Conservation (phyloP, 64 coral and sea anemone species). For the Pachyseris speciosa region DNA sequence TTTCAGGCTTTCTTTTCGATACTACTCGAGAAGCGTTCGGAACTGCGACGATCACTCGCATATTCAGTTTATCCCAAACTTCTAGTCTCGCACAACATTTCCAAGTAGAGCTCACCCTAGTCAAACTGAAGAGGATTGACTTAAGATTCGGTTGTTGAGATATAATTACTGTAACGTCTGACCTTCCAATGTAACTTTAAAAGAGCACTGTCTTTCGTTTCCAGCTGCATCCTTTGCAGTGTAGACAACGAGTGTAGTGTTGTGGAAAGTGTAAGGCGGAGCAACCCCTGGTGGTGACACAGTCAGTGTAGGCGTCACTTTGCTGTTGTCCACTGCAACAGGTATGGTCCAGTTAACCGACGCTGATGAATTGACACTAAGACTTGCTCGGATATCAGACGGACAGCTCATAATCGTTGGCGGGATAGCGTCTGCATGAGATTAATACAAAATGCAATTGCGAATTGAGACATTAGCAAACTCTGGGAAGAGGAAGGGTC, state of each 20-base stretch:
- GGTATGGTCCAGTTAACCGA: constrained; percentile 63
- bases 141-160: too few relatives aligned
- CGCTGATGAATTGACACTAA: background rate
- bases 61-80: background rate
- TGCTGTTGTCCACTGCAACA: constrained; percentile 53
- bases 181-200: constrained; percentile 68
- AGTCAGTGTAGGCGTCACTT: background rate
- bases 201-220: constrained; percentile 61
- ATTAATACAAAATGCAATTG: background rate
- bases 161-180: background rate
- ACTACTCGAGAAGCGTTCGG: too few relatives aligned
- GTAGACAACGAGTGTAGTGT: constrained; percentile 38
- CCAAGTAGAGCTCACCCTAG: too few relatives aligned
- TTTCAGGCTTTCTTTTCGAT: too few relatives aligned
- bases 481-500: too few relatives aligned
- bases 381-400: constrained; percentile 41
- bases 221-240: constrained; percentile 60
- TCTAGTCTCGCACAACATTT: too few relatives aligned
- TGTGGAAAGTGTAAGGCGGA: constrained; percentile 34
- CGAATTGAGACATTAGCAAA: too few relatives aligned
- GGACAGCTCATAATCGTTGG: constrained; percentile 56
- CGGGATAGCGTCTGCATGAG: constrained; percentile 30
- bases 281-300: constrained; percentile 21
- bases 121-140: too few relatives aligned
- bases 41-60: too few relatives aligned